phyloP scores from a whole-genome alignment of 2,797 vertebrate species.

The Arremon brunneinucha region DNA sequence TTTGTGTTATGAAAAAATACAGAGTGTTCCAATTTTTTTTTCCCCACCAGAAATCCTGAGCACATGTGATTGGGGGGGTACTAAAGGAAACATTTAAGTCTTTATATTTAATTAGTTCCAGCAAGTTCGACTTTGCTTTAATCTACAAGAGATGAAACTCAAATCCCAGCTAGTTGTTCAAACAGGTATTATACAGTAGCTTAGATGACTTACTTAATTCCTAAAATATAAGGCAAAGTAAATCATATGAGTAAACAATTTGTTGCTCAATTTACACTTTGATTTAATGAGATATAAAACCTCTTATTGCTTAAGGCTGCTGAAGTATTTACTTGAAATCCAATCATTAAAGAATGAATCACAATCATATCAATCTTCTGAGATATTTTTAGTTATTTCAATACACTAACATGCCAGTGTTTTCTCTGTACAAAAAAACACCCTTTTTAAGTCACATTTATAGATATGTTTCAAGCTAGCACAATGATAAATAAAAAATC shows the following conservation, averaged over 20 bases:
- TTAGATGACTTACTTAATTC: slow-evolving; percentile 27
- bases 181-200: slow-evolving; percentile 7
- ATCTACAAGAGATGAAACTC: neutral
- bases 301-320: slow-evolving; percentile 31
- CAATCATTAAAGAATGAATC: neutral
- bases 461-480: slow-evolving; percentile 29
- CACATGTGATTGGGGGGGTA: neutral
- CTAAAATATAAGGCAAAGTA: slow-evolving; percentile 22
- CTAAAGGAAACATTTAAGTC: neutral
- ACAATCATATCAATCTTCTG: neutral
- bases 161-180: neutral
- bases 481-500: slow-evolving; percentile 76
- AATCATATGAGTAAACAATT: neutral
- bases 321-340: slow-evolving; percentile 44
- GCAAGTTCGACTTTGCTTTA: neutral
- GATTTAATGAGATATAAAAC: slow-evolving; percentile 22
- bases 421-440: neutral
- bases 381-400: neutral
- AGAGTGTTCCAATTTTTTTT: neutral
- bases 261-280: slow-evolving; percentile 27
- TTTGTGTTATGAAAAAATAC: neutral
- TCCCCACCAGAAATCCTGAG: neutral
- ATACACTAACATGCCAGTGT: neutral
- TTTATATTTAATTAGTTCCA: neutral
- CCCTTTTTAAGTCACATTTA: slow-evolving; percentile 64